phyloP scores from a whole-genome alignment of 2,113 vertebrate genomes.

The Electrona antarctica region DNA sequence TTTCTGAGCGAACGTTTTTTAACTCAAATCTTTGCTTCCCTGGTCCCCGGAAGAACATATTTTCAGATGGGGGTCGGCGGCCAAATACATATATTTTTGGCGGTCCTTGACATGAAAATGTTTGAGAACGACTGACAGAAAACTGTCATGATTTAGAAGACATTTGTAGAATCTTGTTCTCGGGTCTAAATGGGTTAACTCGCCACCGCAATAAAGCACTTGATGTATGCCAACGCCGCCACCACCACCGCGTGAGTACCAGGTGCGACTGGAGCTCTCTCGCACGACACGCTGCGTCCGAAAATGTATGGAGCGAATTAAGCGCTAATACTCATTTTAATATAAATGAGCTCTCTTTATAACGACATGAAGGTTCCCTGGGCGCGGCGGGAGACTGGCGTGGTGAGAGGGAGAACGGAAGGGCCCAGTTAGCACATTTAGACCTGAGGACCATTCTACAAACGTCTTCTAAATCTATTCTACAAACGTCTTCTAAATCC shows the following conservation, averaged over 20 bases:
- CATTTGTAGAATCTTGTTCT: no score
- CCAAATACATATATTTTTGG: no score
- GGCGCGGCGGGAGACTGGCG: constrained; percentile 65
- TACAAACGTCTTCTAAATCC: no score
- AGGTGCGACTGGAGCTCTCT: constrained; percentile 54
- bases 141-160: no score
- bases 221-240: constrained; percentile 62
- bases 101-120: no score
- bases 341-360: constrained; percentile 79
- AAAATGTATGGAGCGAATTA: constrained; percentile 79
- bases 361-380: constrained; percentile 74
- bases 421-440: constrained; percentile 72
- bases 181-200: constrained; percentile 50
- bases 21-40: no score
- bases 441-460: no score
- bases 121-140: no score
- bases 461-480: no score
- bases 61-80: no score
- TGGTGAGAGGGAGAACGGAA: constrained; percentile 56
- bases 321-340: constrained; percentile 80
- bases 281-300: constrained; percentile 67
- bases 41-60: no score
- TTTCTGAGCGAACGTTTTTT: no score
- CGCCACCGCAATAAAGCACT: constrained; percentile 63
- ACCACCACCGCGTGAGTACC: constrained; percentile 17